A percentile compares a stretch with the other conserved stretches of the same genome.
Conservation (phyloP, 2,797 vertebrate genomes). For the Microcaecilia unicolor region DNA sequence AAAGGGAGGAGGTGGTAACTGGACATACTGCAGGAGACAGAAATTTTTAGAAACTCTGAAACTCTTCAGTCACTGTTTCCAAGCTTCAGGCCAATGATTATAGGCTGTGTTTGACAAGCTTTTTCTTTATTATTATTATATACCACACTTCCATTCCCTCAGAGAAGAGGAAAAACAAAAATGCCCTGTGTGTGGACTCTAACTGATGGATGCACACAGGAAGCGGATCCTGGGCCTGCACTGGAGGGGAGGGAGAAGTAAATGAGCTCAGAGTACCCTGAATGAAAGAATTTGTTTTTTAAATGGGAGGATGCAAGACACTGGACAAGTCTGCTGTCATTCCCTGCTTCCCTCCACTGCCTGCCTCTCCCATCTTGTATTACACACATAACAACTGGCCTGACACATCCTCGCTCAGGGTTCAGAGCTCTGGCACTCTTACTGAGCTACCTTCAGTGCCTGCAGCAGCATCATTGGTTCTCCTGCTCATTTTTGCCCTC, state of each 20-base stretch:
- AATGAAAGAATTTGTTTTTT: too few species aligned
- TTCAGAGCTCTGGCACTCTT: neutral
- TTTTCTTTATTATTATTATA: neutral
- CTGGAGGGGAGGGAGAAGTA: neutral
- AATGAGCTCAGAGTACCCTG: neutral
- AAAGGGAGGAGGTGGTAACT: constrained; percentile 3
- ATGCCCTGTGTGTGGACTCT: neutral
- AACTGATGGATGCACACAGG: rapidly evolving
- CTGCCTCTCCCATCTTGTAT: neutral
- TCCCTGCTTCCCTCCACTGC: neutral
- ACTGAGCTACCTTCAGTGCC: too few species aligned
- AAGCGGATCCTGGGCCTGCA: neutral
- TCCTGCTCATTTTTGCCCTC: neutral
- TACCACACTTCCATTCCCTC: neutral
- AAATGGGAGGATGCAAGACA: too few species aligned
- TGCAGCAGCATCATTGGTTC: neutral
- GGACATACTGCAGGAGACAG: too few species aligned
- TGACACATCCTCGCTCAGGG: rapidly evolving
- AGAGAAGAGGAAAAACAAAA: neutral
- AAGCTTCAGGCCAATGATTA: constrained; percentile 30
- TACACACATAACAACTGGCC: rapidly evolving
- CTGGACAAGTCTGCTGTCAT: neutral
- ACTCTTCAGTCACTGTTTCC: constrained; percentile 45
- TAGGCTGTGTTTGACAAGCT: constrained; percentile 15
- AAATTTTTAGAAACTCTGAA: too few species aligned